phyloP scores from a whole-genome alignment of 2,888 invertebrate species.

The Microctonus brassicae region DNA sequence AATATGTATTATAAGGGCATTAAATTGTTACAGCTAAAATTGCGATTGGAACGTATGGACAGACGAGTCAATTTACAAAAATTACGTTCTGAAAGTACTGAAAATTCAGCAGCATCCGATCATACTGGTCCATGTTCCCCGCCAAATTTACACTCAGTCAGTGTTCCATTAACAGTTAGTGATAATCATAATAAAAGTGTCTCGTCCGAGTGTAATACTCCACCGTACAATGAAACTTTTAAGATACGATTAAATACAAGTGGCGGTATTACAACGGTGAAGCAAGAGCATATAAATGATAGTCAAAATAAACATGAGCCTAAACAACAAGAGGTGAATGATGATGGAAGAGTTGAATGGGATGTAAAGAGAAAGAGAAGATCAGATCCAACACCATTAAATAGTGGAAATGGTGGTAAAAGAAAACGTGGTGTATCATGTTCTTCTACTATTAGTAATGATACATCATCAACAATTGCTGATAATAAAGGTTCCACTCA shows the following conservation, averaged over 20 bases:
- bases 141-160: slow-evolving; percentile 57
- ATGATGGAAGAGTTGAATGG: slow-evolving; percentile 56
- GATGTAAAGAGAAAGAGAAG: slow-evolving; percentile 64
- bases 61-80: slow-evolving; percentile 73
- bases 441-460: slow-evolving; percentile 65
- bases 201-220: slow-evolving; percentile 55
- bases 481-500: slow-evolving; percentile 54
- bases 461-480: slow-evolving; percentile 59
- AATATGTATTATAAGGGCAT: slow-evolving; percentile 29
- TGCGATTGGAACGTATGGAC: slow-evolving; percentile 79
- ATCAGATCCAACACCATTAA: slow-evolving; percentile 56
- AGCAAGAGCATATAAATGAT: slow-evolving; percentile 60
- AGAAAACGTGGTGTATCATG: slow-evolving; percentile 66
- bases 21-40: slow-evolving; percentile 73
- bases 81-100: slow-evolving; percentile 60
- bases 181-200: slow-evolving; percentile 51
- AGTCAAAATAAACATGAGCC: slow-evolving; percentile 55
- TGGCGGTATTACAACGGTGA: slow-evolving; percentile 66
- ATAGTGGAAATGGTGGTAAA: slow-evolving; percentile 52
- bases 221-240: slow-evolving; percentile 63
- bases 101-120: slow-evolving; percentile 59
- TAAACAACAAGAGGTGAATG: slow-evolving; percentile 55
- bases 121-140: slow-evolving; percentile 62
- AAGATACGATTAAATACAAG: slow-evolving; percentile 66
- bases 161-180: slow-evolving; percentile 46